Conservation (phyloP, 2,797 vertebrate genomes). For the Anguilla anguilla region DNA sequence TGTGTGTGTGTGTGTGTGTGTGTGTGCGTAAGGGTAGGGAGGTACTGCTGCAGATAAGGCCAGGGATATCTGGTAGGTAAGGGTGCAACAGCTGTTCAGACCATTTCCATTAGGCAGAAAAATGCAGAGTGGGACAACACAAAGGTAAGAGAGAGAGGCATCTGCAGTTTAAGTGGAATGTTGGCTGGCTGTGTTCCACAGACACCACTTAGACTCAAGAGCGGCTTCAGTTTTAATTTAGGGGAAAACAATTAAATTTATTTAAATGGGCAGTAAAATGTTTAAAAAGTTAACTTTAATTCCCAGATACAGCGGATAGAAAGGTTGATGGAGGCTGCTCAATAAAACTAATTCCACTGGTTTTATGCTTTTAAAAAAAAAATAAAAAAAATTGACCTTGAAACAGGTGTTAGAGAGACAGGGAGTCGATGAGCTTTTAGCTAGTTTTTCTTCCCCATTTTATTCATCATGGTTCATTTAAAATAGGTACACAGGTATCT, state of each 20-base stretch:
- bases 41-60: not conserved
- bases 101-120: not conserved
- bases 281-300: not conserved
- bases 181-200: not conserved
- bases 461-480: constrained; percentile 26
- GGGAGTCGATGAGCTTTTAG: not conserved
- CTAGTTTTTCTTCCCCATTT: not conserved
- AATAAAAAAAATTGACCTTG: not conserved
- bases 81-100: not conserved
- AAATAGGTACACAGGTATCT: constrained; percentile 37
- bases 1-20: not conserved
- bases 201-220: not conserved
- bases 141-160: not conserved
- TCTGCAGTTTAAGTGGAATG: not conserved
- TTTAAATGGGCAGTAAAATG: not conserved
- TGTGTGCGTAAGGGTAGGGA: not conserved
- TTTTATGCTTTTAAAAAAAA: not conserved
- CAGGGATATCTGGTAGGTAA: not conserved
- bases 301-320: not conserved
- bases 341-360: not conserved
- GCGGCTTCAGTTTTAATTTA: not conserved
- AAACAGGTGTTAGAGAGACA: not conserved
- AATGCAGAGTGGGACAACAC: not conserved
- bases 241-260: not conserved
- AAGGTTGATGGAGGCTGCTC: not conserved